These are phyloP conservation scores for Urechis unicinctus DNA, from an alignment of 2,888 invertebrate genomes.

Conservation along the genomic window DNA sequence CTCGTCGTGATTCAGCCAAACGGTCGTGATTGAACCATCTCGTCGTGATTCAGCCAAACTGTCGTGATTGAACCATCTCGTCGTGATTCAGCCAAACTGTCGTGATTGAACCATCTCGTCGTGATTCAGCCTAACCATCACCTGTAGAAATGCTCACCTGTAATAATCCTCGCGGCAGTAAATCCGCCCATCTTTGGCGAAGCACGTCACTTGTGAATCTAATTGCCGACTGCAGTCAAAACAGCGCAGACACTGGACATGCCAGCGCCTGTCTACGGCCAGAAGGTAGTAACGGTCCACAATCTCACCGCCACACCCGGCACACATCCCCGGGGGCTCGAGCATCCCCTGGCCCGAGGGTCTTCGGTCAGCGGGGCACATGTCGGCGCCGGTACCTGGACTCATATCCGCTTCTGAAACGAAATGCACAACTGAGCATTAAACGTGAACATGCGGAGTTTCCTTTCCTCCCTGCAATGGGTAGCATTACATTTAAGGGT, in stretches of 20 bases:
- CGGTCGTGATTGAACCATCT: no score
- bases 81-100: no score
- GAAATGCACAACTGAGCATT: no score
- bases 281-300: slow-evolving; percentile 80
- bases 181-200: slow-evolving; percentile 84
- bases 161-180: slow-evolving; percentile 96
- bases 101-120: no score
- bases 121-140: no score
- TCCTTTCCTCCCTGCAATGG: no score
- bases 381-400: no score
- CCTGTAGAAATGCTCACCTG: slow-evolving; percentile 66
- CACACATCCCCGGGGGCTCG: slow-evolving; percentile 57
- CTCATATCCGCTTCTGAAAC: background rate
- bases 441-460: no score
- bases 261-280: slow-evolving; percentile 89
- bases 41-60: no score
- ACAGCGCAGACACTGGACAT: slow-evolving; percentile 78
- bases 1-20: no score
- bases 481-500: no score
- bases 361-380: background rate
- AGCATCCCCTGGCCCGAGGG: background rate
- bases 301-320: slow-evolving; percentile 81
- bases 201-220: slow-evolving; percentile 86
- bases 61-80: no score
- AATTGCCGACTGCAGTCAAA: slow-evolving; percentile 82